Base-by-base conservation (phyloP, 2,888 invertebrate genomes). In the Pandemis corylana region DNA sequence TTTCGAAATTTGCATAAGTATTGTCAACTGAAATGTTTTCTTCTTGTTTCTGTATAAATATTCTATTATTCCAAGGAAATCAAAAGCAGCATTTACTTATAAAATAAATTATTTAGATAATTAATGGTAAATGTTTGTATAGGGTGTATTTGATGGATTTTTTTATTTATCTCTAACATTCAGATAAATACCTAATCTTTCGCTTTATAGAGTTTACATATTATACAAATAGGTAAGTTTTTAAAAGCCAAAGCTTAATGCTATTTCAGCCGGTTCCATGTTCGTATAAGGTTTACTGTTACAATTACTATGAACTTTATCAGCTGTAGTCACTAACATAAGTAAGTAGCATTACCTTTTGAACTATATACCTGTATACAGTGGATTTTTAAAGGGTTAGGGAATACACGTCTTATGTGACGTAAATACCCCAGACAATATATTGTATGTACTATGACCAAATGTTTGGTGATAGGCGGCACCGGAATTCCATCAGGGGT, bases 391-490 rank as follows among this genome's bases (percentile, higher is more conserved):
- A 81, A 84, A 83, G 80, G 80, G 80, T 78, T 85, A 84, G 82
- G 77, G 75, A 82, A 74, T 49, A 51, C 67, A 63, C 62, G 69
- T 80, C 85, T 77, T 76, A 80, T 82, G 87, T 85, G 87, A 80
- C 81, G 79, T 79, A 86, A 84, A 82, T 77, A 85, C 86, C 86
- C 85, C 71, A 86, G 93, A 94, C 93, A 94, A 93, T 94, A 94
- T 92, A 87, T 86, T 91, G 87, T 89, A 81, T 36, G 28, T 36
- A 85, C 88, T 91, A 87, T 89, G 81, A 85, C 88, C 89, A 88
- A 90, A 90, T 92, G 87, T 91, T 92, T 92, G 91, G 91, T 89
- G 88, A 88, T 85, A 84, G 86, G 84, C 84, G 83, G 82, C 83
- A 86, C 89, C 87, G 83, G 84, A 85, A 85, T 86, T 88, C 83